These are phyloP conservation scores for Ctena decussata DNA, from an alignment of 2,888 invertebrate species.

Conservation along the genomic window DNA sequence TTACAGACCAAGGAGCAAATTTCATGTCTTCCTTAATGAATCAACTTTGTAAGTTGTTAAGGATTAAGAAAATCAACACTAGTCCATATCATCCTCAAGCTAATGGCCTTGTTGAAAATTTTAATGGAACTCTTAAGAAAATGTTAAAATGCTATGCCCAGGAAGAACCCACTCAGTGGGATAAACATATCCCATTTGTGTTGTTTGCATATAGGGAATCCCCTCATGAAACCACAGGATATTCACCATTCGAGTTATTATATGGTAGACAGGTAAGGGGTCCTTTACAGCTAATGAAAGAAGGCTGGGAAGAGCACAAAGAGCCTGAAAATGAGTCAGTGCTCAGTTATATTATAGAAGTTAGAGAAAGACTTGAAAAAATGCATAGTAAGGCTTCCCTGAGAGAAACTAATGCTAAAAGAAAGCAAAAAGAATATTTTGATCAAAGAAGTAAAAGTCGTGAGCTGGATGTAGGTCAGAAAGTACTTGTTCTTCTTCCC, in stretches of 20 bases:
- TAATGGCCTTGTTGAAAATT: conserved; percentile 10
- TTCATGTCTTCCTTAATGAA: conserved; percentile 8
- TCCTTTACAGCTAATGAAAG: not conserved
- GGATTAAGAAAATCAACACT: no score
- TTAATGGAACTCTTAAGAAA: no score
- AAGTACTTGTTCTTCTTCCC: not conserved
- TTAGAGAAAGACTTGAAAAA: not conserved
- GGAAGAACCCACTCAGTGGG: not conserved
- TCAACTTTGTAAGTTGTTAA: no score
- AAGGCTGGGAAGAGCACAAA: not conserved
- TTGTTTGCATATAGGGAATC: conserved; percentile 11
- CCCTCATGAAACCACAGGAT: conserved; percentile 8
- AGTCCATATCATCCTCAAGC: conserved; percentile 4
- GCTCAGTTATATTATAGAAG: not conserved
- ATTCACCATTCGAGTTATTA: not conserved
- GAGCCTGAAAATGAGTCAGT: not conserved
- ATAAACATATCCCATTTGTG: conserved; percentile 3
- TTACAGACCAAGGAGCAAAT: no score
- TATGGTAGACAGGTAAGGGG: conserved; percentile 11
- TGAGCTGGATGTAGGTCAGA: not conserved
- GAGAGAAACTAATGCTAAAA: not conserved
- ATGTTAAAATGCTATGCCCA: conserved; percentile 7
- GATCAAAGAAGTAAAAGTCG: not conserved
- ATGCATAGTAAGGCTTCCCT: not conserved
- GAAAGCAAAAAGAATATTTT: not conserved